Evolutionary conservation across 2,113 vertebrate genomes (phyloP).

Genomic region (Tamias sibiricus): DNA sequence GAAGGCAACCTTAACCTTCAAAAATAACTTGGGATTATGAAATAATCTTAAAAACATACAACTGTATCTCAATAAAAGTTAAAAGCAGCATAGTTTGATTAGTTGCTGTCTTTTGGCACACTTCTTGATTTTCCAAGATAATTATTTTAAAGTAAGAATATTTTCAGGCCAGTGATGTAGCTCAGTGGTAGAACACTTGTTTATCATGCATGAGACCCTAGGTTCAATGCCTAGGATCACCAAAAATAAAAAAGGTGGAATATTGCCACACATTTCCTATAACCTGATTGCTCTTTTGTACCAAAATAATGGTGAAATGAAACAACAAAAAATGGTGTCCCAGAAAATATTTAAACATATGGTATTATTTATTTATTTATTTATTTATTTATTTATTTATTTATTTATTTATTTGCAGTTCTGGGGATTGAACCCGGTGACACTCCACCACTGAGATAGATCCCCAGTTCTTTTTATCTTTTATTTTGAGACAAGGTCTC

Average conservation of each 20-base stretch:
- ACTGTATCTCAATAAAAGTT: slow-evolving; percentile 36
- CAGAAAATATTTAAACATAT: neutral
- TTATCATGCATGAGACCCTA: neutral
- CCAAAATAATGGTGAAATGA: neutral
- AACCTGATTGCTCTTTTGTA: neutral
- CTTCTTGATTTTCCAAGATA: slow-evolving; percentile 16
- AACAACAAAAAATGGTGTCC: neutral
- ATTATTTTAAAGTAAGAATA: neutral
- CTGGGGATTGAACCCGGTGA: neutral
- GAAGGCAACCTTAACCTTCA: slow-evolving; percentile 32
- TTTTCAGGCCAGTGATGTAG: neutral
- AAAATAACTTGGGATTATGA: slow-evolving; percentile 70
- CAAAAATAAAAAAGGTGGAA: neutral
- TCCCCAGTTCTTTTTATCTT: neutral
- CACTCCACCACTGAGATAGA: neutral
- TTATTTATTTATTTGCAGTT: neutral
- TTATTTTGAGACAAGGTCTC: neutral
- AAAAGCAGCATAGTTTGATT: slow-evolving; percentile 16
- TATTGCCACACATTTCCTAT: neutral
- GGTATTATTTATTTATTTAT: neutral
- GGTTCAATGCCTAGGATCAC: neutral
- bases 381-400: neutral
- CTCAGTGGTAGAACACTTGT: neutral
- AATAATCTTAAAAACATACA: slow-evolving; percentile 61
- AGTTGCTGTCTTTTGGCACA: slow-evolving; percentile 52